A percentile compares a stretch with the other conserved stretches of the same genome.
Conservation (phyloP, 2,797 vertebrate genomes). For the Pteronotus mesoamericanus region DNA sequence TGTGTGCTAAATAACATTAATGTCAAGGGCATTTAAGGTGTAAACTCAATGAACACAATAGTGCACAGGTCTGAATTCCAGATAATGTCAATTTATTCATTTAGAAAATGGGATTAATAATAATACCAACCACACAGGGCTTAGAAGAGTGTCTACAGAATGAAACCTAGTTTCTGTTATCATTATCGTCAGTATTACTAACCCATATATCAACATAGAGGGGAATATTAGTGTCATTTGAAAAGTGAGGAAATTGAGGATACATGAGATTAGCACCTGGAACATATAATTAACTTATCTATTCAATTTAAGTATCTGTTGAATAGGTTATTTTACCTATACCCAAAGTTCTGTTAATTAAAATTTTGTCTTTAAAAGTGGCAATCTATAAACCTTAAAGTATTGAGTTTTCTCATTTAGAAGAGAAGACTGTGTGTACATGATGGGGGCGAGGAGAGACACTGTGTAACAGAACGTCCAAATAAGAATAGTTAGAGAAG, state of each 20-base stretch:
- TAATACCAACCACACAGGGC: neutral
- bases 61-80: neutral
- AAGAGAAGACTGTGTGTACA: neutral
- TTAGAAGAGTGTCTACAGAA: neutral
- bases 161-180: neutral
- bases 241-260: neutral
- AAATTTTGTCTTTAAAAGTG: constrained; percentile 5
- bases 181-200: neutral
- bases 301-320: neutral
- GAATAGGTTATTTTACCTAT: neutral
- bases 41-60: neutral
- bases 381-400: neutral
- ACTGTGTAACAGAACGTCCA: neutral
- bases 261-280: neutral
- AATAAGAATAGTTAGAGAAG: neutral
- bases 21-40: neutral
- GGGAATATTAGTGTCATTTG: neutral
- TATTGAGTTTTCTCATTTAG: neutral
- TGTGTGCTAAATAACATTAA: neutral
- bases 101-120: neutral
- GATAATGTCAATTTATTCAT: neutral
- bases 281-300: neutral
- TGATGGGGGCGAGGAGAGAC: fast-evolving
- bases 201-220: neutral
- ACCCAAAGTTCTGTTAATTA: neutral